Conservation (phyloP, 2,888 invertebrate genomes). For the Campoplex nolae region DNA sequence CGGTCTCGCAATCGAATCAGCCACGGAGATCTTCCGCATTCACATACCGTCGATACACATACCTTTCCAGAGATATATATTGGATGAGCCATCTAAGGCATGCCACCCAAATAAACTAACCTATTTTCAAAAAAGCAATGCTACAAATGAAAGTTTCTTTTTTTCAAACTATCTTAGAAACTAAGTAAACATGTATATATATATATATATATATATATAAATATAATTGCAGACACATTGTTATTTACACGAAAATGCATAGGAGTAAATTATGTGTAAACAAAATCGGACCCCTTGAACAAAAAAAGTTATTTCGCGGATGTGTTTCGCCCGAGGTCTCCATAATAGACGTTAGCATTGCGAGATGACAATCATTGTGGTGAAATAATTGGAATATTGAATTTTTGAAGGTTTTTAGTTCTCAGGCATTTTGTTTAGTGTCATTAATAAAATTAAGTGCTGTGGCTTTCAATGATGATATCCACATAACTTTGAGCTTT, state of each 20-base stretch:
- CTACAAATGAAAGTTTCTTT: background rate
- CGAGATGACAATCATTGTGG: background rate
- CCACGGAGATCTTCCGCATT: conserved; percentile 64
- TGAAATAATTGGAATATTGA: background rate
- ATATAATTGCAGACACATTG: background rate
- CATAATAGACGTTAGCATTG: background rate
- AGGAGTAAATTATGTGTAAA: too few relatives aligned
- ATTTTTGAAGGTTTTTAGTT: too few relatives aligned
- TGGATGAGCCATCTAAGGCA: background rate
- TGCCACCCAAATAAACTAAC: background rate
- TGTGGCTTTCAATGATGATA: too few relatives aligned
- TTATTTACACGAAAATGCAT: too few relatives aligned
- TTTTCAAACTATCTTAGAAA: background rate
- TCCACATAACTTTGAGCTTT: too few relatives aligned
- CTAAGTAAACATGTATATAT: background rate
- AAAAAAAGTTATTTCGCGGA: too few relatives aligned
- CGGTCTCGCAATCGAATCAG: conserved; percentile 76
- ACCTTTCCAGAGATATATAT: conserved; percentile 15
- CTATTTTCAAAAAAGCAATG: background rate
- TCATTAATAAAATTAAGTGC: too few relatives aligned
- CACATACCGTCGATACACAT: conserved; percentile 32
- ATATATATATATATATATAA: background rate
- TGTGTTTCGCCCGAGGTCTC: too few relatives aligned
- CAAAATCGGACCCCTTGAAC: too few relatives aligned
- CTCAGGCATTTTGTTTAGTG: too few relatives aligned